Percentiles rank a stretch among this genome's conserved stretches.
Conservation (phyloP, 2,113 vertebrate genomes). For the Montifringilla adamsi region DNA sequence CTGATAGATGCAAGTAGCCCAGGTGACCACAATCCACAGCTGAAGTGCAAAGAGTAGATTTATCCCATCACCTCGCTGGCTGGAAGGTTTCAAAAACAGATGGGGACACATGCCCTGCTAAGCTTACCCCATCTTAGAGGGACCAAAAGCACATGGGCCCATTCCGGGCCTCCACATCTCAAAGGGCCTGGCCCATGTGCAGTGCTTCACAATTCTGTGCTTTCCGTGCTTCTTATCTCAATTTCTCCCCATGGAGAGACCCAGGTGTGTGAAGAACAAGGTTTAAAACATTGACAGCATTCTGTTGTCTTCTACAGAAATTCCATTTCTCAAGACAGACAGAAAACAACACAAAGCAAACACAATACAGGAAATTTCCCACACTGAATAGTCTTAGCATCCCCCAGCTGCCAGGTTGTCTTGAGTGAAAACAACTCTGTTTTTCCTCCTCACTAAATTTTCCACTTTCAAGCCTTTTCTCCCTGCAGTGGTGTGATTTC, state of each 20-base stretch:
- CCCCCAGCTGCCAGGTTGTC: not conserved
- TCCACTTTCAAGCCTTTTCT: not conserved
- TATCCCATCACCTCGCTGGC: not conserved
- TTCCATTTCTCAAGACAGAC: not conserved
- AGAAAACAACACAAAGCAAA: not conserved
- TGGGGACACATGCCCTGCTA: not conserved
- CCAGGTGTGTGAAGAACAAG: not conserved
- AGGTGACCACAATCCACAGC: not conserved
- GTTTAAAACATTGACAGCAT: not conserved
- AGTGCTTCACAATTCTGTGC: not conserved
- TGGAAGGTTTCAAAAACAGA: not conserved
- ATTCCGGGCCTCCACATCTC: rapidly evolving
- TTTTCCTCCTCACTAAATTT: not conserved
- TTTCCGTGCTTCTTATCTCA: not conserved
- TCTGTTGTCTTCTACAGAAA: not conserved
- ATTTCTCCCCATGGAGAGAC: not conserved
- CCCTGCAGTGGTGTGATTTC: not conserved
- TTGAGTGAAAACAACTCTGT: not conserved
- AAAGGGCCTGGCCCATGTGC: not conserved
- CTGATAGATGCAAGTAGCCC: not conserved
- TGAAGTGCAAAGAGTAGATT: not conserved
- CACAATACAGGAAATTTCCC: not conserved
- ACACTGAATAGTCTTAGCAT: not conserved
- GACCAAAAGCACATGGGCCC: not conserved
- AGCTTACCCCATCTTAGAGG: not conserved